phyloP scores from a whole-genome alignment of 2,797 vertebrate species.

The Lacerta bilineata region DNA sequence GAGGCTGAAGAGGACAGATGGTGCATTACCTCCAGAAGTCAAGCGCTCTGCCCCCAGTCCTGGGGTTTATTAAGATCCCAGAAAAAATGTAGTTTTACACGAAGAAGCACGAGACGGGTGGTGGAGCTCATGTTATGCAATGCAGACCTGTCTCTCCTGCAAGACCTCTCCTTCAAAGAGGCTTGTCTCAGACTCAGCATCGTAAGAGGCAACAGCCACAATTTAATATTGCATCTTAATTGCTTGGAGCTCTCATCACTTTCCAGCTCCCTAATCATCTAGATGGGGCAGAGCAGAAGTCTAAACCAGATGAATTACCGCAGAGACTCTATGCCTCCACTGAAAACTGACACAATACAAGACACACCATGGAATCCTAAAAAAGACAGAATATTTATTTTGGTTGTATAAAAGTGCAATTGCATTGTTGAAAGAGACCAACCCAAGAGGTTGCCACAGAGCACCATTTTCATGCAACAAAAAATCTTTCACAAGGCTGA shows the following conservation, averaged over 20 bases:
- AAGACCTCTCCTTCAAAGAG: not conserved
- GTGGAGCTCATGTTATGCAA: too few species aligned
- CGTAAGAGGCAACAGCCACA: not conserved
- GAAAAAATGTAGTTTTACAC: too few species aligned
- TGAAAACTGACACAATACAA: constrained; percentile 3
- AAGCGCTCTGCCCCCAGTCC: too few species aligned
- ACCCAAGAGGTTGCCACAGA: constrained; percentile 69
- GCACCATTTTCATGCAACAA: constrained; percentile 62
- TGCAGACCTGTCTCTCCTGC: too few species aligned
- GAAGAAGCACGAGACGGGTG: too few species aligned
- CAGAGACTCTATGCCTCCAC: not conserved
- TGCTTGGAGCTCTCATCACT: not conserved
- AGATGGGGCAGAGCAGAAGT: not conserved
- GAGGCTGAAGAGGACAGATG: too few species aligned
- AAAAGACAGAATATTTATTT: constrained; percentile 79
- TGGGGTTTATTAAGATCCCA: too few species aligned
- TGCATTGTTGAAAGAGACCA: constrained; percentile 79
- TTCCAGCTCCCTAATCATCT: not conserved
- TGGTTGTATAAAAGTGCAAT: constrained; percentile 77
- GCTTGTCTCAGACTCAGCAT: too few species aligned
- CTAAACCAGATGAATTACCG: not conserved
- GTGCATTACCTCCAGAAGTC: too few species aligned
- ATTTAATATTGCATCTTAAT: not conserved
- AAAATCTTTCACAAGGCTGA: constrained; percentile 60
- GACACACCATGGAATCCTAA: constrained; percentile 64